A percentile compares a stretch with the other conserved stretches of the same genome.
phyloP scores from a whole-genome alignment of 2,797 vertebrate genomes.

The Catamblyrhynchus diadema region DNA sequence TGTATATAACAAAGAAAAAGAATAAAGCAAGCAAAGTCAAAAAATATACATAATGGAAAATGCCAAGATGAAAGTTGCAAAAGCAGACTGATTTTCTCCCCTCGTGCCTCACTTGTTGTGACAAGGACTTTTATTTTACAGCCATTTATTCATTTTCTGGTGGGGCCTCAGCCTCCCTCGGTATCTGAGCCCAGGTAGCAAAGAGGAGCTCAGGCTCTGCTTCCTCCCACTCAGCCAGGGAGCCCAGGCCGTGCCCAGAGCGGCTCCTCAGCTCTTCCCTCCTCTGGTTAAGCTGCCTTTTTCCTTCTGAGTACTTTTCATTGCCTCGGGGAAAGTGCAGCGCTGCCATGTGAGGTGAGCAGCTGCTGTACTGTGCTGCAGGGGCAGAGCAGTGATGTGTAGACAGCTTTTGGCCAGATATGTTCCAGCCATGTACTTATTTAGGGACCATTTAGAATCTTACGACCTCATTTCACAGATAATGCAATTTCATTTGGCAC shows the following conservation, averaged over 20 bases:
- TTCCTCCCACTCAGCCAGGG: neutral
- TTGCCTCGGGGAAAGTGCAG: neutral
- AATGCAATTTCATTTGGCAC: neutral
- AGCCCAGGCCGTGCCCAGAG: neutral
- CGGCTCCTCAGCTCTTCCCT: neutral
- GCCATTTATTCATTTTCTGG: neutral
- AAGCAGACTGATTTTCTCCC: neutral
- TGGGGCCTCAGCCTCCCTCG: neutral
- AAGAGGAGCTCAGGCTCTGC: neutral
- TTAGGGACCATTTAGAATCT: neutral
- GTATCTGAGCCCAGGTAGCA: neutral
- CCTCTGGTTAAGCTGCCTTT: neutral
- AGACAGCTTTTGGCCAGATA: neutral
- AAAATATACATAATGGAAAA: neutral
- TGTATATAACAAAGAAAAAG: neutral
- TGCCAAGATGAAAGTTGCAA: neutral
- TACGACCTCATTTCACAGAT: neutral
- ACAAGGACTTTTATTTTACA: neutral
- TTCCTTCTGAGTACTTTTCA: neutral
- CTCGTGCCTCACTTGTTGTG: neutral
- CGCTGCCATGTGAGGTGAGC: neutral
- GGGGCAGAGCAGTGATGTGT: accelerated
- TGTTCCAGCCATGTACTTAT: neutral
- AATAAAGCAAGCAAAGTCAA: neutral
- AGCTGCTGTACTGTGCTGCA: neutral